These are phyloP conservation scores for Axis porcinus DNA, from an alignment of 2,113 vertebrate species.

Conservation along the genomic window DNA sequence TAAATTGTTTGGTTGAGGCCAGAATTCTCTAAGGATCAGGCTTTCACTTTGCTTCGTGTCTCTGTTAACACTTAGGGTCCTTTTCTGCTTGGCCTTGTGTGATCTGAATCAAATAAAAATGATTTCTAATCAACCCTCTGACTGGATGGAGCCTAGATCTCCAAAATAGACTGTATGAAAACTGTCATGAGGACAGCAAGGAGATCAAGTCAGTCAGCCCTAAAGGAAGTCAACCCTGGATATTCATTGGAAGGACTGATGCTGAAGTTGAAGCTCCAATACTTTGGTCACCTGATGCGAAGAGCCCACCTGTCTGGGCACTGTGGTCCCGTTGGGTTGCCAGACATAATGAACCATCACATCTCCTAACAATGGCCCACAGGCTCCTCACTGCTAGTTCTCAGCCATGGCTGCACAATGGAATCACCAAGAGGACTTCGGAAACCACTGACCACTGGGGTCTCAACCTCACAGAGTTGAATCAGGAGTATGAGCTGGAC, in stretches of 20 bases:
- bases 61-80: not conserved
- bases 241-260: not conserved
- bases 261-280: not conserved
- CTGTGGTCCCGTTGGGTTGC: not conserved
- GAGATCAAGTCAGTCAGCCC: not conserved
- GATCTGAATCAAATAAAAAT: not conserved
- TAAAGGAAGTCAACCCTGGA: not conserved
- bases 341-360: not conserved
- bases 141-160: not conserved
- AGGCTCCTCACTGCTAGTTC: not conserved
- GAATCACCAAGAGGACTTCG: not conserved
- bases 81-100: not conserved
- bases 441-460: not conserved
- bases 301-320: not conserved
- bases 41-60: not conserved
- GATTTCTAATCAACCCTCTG: not conserved
- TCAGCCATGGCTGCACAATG: not conserved
- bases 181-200: not conserved
- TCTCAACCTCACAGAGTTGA: not conserved
- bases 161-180: not conserved
- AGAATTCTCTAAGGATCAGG: constrained; percentile 45
- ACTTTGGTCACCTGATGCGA: not conserved
- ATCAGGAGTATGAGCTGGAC: not conserved
- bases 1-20: constrained; percentile 59
- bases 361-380: not conserved